Conservation (phyloP, 1,140 invertebrate genomes). For the Euwallacea similis region DNA sequence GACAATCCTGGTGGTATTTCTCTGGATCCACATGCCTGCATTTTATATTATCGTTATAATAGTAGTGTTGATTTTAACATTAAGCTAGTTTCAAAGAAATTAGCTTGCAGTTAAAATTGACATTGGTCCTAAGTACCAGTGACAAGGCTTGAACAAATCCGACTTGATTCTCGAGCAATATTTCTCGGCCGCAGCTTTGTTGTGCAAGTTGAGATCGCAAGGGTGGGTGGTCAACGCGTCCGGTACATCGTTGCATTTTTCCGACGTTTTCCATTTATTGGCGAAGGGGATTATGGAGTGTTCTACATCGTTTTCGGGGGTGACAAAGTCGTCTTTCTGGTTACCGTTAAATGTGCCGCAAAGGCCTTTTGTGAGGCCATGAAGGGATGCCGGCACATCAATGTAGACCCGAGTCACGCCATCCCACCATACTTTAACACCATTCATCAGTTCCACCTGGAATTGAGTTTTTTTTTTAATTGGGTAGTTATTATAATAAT, state of each 20-base stretch:
- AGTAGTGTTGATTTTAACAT: not conserved
- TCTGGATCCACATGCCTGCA: slow-evolving; percentile 72
- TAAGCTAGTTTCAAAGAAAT: slow-evolving; percentile 50
- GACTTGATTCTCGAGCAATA: slow-evolving; percentile 70
- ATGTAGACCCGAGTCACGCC: slow-evolving; percentile 78
- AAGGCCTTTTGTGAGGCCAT: slow-evolving; percentile 71
- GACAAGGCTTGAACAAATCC: slow-evolving; percentile 65
- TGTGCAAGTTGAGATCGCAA: slow-evolving; percentile 71
- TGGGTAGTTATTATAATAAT: not conserved
- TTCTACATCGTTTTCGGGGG: slow-evolving; percentile 81
- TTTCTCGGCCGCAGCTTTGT: slow-evolving; percentile 67
- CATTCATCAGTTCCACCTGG: slow-evolving; percentile 72
- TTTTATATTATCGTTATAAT: slow-evolving; percentile 54
- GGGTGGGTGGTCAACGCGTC: slow-evolving; percentile 63
- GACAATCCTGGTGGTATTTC: slow-evolving; percentile 76
- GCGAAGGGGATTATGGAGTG: slow-evolving; percentile 75
- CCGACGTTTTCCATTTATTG: slow-evolving; percentile 84
- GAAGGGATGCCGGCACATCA: slow-evolving; percentile 73
- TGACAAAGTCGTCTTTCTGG: slow-evolving; percentile 87
- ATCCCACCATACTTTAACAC: slow-evolving; percentile 82
- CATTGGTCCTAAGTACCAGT: slow-evolving; percentile 17
- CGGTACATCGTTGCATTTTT: slow-evolving; percentile 66
- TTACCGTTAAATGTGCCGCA: slow-evolving; percentile 88
- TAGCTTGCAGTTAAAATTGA: not conserved
- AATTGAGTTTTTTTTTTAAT: slow-evolving; percentile 12